Conservation (phyloP, 2,797 vertebrate genomes). For the Mormyrus hasselquistii region DNA sequence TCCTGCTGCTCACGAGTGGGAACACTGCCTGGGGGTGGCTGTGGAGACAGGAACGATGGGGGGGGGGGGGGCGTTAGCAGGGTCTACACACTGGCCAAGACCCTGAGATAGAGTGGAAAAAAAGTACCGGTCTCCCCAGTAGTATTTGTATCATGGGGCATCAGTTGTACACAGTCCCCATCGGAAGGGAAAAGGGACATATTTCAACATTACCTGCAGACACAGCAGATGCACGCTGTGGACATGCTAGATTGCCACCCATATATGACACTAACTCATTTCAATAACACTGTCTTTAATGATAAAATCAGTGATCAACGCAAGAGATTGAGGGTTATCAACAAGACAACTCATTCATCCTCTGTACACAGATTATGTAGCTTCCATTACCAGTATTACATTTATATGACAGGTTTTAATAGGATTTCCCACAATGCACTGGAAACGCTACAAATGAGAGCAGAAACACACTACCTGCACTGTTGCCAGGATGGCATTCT, state of each 20-base stretch:
- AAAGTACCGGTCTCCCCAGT: neutral
- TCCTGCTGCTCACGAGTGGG: slow-evolving; percentile 77
- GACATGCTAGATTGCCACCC: neutral
- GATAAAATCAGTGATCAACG: neutral
- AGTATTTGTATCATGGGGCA: neutral
- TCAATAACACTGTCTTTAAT: neutral
- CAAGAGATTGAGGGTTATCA: neutral
- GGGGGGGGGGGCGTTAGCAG: neutral
- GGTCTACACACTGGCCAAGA: neutral
- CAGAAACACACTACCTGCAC: slow-evolving; percentile 70
- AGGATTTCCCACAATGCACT: neutral
- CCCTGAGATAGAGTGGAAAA: neutral
- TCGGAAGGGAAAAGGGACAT: neutral
- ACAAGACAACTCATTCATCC: neutral
- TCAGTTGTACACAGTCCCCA: neutral
- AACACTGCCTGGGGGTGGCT: slow-evolving; percentile 81
- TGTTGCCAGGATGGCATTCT: slow-evolving; percentile 84
- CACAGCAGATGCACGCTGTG: neutral
- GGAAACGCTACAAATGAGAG: neutral
- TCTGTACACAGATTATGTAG: neutral
- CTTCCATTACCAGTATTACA: neutral
- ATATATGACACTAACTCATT: neutral
- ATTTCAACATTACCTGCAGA: neutral
- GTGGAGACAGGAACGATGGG: slow-evolving; percentile 30
- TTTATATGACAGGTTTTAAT: neutral